Conservation (phyloP, 2,888 invertebrate species). For the Pristionchus mayeri region DNA sequence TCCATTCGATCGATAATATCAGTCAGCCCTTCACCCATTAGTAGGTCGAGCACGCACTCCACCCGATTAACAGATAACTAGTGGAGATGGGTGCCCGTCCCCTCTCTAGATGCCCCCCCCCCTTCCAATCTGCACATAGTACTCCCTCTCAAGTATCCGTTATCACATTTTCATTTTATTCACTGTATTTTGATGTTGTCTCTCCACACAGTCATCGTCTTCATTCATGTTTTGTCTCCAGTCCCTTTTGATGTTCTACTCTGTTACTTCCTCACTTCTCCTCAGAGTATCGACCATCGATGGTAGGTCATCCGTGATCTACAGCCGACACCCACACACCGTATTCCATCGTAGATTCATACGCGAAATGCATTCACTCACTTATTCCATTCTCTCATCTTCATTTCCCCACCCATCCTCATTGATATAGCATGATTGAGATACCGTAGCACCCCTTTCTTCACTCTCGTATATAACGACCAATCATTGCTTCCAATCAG, state of each 20-base stretch:
- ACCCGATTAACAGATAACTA: too few species aligned
- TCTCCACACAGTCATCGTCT: neutral
- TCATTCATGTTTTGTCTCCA: neutral
- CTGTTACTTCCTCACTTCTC: conserved; percentile 16
- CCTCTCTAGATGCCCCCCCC: too few species aligned
- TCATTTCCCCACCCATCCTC: neutral
- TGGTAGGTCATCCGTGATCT: neutral
- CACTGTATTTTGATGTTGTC: neutral
- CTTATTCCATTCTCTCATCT: conserved; percentile 19
- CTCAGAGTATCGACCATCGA: conserved; percentile 27
- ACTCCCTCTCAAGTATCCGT: conserved; percentile 19
- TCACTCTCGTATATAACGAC: too few species aligned
- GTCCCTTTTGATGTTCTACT: too few species aligned
- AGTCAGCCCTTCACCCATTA: neutral
- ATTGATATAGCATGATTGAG: conserved; percentile 19
- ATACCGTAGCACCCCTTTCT: neutral
- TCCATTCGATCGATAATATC: conserved; percentile 37
- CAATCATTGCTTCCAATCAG: too few species aligned
- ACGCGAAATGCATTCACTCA: conserved; percentile 39
- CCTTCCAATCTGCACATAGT: conserved; percentile 4
- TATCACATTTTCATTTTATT: neutral
- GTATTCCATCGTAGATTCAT: conserved; percentile 42
- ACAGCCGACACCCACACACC: neutral
- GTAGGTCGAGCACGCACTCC: neutral
- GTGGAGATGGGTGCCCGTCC: too few species aligned